Conservation (phyloP, 2,797 vertebrate genomes). For the Anisognathus igniventris region DNA sequence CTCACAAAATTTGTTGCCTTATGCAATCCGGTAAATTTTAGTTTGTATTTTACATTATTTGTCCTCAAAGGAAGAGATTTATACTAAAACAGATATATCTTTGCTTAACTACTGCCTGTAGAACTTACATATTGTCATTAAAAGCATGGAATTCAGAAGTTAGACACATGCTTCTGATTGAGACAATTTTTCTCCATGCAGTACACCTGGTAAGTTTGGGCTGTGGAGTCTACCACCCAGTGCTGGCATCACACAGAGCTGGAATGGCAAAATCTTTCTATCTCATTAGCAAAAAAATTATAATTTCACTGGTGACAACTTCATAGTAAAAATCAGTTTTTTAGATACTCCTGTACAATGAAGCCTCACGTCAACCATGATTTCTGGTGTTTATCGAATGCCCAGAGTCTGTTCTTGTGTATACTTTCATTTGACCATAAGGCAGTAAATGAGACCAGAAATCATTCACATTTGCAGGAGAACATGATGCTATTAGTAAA, state of each 20-base stretch:
- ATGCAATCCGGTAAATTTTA: neutral
- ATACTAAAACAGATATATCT: neutral
- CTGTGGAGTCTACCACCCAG: neutral
- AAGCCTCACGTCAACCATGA: neutral
- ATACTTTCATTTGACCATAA: neutral
- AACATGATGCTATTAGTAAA: neutral
- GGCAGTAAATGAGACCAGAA: neutral
- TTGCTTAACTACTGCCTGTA: neutral
- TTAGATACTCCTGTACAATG: neutral
- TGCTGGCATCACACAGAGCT: neutral
- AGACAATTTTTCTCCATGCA: neutral
- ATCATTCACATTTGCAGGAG: neutral
- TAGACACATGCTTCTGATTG: rapidly evolving
- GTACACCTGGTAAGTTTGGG: neutral
- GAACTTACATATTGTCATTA: neutral
- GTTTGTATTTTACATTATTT: neutral
- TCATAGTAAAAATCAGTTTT: neutral
- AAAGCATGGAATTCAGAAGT: neutral
- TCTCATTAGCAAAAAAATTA: neutral
- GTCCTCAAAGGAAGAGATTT: neutral
- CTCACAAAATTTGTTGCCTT: neutral
- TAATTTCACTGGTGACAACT: neutral
- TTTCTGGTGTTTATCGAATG: neutral
- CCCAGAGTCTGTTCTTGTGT: neutral
- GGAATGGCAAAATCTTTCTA: neutral